phyloP scores from a whole-genome alignment of 2,797 vertebrate genomes.

The Tenualosa thibaudeaui region DNA sequence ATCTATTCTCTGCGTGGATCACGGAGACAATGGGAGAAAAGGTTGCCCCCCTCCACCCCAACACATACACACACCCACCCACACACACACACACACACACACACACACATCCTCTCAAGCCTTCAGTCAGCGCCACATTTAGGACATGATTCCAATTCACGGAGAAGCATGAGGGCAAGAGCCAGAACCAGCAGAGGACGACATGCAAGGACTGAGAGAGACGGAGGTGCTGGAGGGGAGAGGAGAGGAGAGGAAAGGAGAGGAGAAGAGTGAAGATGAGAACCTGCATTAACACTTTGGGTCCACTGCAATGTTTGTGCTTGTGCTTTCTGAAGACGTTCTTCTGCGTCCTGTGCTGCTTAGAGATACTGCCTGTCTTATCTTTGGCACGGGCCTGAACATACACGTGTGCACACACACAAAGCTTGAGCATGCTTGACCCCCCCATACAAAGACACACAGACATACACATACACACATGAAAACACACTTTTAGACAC shows the following conservation, averaged over 20 bases:
- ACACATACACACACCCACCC: neutral
- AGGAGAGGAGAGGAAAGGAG: neutral
- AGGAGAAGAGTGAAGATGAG: slow-evolving; percentile 31
- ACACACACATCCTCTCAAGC: slow-evolving; percentile 28
- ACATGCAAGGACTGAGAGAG: neutral
- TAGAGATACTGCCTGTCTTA: neutral
- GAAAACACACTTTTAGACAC: neutral
- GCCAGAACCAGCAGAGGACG: slow-evolving; percentile 11
- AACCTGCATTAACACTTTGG: neutral
- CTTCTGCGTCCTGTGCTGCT: neutral
- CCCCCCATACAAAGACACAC: neutral
- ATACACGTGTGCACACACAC: slow-evolving; percentile 25
- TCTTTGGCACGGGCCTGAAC: neutral
- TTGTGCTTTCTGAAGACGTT: slow-evolving; percentile 18
- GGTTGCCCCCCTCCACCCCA: slow-evolving; percentile 35
- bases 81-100: neutral
- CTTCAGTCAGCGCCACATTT: slow-evolving; percentile 35
- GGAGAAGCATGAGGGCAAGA: neutral
- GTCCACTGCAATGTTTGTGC: neutral
- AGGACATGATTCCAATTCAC: slow-evolving; percentile 13
- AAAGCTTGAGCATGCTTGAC: slow-evolving; percentile 4
- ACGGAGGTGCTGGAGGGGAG: neutral
- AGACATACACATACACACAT: neutral
- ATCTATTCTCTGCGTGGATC: slow-evolving; percentile 53
- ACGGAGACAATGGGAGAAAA: slow-evolving; percentile 50